phyloP scores from a whole-genome alignment of 2,797 vertebrate genomes.

The Chiloscyllium punctatum region DNA sequence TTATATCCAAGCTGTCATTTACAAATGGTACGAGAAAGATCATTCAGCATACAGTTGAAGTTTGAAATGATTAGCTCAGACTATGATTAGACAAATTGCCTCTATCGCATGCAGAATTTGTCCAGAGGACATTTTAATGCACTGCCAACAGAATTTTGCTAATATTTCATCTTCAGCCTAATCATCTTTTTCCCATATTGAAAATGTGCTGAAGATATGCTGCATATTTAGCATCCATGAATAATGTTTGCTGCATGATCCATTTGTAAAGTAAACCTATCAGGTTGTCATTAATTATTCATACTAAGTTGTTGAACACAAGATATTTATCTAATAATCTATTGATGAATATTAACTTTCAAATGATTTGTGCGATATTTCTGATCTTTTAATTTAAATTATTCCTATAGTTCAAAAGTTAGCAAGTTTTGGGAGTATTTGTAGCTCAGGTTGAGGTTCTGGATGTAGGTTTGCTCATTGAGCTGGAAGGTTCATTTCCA shows the following conservation, averaged over 20 bases:
- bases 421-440: too few relatives aligned
- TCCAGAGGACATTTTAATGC: not conserved
- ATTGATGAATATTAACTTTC: not conserved
- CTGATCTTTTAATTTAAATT: not conserved
- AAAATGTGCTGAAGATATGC: not conserved
- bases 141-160: not conserved
- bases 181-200: not conserved
- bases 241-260: not conserved
- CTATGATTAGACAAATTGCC: not conserved
- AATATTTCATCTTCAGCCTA: not conserved
- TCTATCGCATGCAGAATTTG: not conserved
- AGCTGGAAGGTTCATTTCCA: too few relatives aligned
- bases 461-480: too few relatives aligned
- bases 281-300: not conserved
- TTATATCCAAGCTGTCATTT: slow-evolving; percentile 19
- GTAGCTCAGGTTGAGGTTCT: too few relatives aligned
- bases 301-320: not conserved
- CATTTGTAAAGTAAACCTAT: not conserved
- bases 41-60: not conserved
- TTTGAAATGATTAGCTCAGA: not conserved
- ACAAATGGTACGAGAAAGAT: slow-evolving; percentile 15
- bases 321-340: not conserved
- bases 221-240: not conserved
- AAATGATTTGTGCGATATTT: not conserved
- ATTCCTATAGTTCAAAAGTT: not conserved